Base-by-base conservation (phyloP, 2,113 vertebrate species). In the Callithrix jacchus region DNA sequence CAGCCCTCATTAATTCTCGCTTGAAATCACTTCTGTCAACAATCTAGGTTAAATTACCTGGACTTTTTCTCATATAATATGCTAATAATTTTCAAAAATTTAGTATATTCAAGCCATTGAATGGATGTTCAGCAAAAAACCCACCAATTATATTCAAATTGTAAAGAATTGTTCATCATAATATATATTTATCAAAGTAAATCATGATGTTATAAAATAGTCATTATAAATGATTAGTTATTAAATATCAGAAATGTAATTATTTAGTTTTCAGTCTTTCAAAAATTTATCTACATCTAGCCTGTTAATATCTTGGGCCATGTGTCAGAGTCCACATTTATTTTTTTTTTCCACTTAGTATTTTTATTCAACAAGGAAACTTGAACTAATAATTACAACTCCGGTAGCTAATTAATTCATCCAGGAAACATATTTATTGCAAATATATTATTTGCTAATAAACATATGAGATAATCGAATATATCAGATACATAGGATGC, bases 171-270 rank as follows among this genome's bases (percentile, higher is more conserved):
- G 1, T 89, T 90, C 66, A 83, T 94, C 10, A 80, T 82, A n/a
- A 90, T 80, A 10, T 42, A 54, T 87, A 64, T 11, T 77, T 89
- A 77, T 71, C 74, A 93, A 94, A 94, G 47, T 56, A 95, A 83
- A 87, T 16, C 17, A 70, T 91, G 49, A 74, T 76, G 14, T 47
- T 88, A 37, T 66, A 47, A 13, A 12, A 70, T n/a, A 61, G 8
- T 84, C 5, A 76, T 85, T 91, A 64, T 25, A 77, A 92, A 89
- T 56, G 86, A 17, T 77, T 73, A 71, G 56, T 95, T 85, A 66
- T 89, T 81, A 92, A 76, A 76, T 61, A 92, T 45, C 6, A 92
- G 27, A 30, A 71, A 23, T 21, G 2, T 5, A 6, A 68, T 85
- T 95, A 76, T 74, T 92, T 88, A 37, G 1, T 76, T 85, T 92